Evolutionary conservation across 2,113 vertebrate genomes (phyloP), one percentile per base, ranked within the genome.

Genomic region (Syrmaticus mikado): DNA sequence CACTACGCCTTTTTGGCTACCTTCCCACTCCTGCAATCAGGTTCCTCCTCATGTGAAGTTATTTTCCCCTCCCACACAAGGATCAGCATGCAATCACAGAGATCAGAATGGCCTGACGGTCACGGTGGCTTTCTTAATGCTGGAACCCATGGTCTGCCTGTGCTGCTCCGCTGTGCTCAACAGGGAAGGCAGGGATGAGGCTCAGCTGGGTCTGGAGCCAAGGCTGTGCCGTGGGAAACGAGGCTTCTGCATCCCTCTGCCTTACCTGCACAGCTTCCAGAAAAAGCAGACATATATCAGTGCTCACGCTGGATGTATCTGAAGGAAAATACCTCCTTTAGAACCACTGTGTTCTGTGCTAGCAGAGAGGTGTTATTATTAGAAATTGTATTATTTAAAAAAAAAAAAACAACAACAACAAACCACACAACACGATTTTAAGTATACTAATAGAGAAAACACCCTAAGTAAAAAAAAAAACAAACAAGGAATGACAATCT

Each of bases 41-140:
- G 55, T 36, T 60, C 50, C 25, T 7, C 36, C 84, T 64, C 76
- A 17, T 50, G 25, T 72, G 30, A 25, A 21, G 30, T 64, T 64
- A 40, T 20, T n/a, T n/a, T 30, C 32, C 34, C 40, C 65, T 53
- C 3, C 2, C 64, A 41, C 64, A 43, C 28, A 19, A 30, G 72
- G 52, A 85, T 60, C 64, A n/a, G 36, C 2, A 25, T 57, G 68
- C 50, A 52, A 27, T 19, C 55, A 46, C 55, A 52, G 76, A 87
- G 50, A 93, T 70, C 79, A 94, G 32, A 40, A 16, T 43, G 82
- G 68, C 67, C 91, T 74, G 14, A 19, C 25, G 60, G 73, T 87
- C 87, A 18, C 45, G 2, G 25, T 10, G 38, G 75, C 66, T 91
- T 85, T 34, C 17, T 5, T 57, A 83, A 71, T 0, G 0, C 20